Conservation (phyloP, 2,888 invertebrate species). For the Ferdinandea cuprea region DNA sequence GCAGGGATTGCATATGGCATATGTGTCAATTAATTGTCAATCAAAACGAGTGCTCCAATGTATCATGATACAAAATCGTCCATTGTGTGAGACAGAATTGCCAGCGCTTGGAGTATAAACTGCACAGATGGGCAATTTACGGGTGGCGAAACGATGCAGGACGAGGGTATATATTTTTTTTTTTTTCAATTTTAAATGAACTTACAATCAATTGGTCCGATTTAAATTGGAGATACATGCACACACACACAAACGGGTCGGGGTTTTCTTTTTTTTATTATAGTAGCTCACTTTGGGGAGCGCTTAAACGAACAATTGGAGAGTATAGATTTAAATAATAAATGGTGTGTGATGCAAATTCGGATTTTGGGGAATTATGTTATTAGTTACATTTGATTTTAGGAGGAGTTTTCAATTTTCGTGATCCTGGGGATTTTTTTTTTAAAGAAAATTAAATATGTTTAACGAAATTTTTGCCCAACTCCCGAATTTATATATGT, state of each 20-base stretch:
- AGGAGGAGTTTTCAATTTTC: no score
- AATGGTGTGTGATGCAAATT: background rate
- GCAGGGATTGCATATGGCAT: conserved; percentile 64
- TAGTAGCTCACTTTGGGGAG: conserved; percentile 10
- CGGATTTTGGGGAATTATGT: background rate
- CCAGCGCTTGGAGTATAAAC: conserved; percentile 25
- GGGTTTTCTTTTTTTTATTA: background rate
- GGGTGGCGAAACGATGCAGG: conserved; percentile 19
- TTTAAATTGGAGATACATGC: conserved; percentile 30
- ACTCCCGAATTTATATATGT: no score
- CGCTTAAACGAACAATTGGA: background rate
- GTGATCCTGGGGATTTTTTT: no score
- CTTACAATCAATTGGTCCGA: conserved; percentile 39
- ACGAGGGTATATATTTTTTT: no score
- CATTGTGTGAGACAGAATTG: conserved; percentile 30
- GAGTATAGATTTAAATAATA: background rate
- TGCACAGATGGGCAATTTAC: conserved; percentile 28
- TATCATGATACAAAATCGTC: conserved; percentile 60
- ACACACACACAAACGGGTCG: background rate
- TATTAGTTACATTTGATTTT: background rate
- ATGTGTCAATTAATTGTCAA: conserved; percentile 74
- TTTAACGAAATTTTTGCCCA: no score
- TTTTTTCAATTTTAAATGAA: conserved; percentile 48
- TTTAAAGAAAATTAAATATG: no score
- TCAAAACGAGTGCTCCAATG: conserved; percentile 64